Evolutionary conservation across 1,140 invertebrate species (phyloP).

Genomic region (Brachionus asplanchnoidis): DNA sequence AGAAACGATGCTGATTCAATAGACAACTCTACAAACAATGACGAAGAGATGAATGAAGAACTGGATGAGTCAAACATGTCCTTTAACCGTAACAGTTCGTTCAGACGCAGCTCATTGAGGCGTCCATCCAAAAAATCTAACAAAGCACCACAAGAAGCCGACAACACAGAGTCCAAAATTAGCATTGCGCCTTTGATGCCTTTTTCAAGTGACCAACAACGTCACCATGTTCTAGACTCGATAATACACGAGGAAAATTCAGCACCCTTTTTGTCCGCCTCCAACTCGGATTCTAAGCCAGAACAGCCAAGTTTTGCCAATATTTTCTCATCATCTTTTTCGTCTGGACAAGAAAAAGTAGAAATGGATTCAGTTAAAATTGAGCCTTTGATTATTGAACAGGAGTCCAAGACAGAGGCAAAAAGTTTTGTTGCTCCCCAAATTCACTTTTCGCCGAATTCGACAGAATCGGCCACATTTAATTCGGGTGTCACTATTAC

Average conservation of each 20-base stretch:
- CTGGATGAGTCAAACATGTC: background rate
- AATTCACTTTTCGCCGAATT: background rate
- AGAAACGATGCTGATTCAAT: constrained; percentile 13
- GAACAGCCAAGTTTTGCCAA: constrained; percentile 34
- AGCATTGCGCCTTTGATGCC: constrained; percentile 2
- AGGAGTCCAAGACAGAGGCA: background rate
- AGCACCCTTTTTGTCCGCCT: background rate
- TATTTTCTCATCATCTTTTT: constrained; percentile 8
- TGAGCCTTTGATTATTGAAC: background rate
- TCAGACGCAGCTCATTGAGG: background rate
- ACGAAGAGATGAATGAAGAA: constrained; percentile 8
- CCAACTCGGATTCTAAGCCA: background rate
- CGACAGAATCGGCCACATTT: background rate
- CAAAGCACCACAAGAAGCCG: background rate
- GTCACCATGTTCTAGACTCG: background rate
- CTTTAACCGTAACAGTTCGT: constrained; percentile 9
- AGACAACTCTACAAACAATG: background rate
- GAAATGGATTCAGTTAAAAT: background rate
- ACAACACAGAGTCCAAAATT: background rate
- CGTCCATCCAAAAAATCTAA: constrained; percentile 8
- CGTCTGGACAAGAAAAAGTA: background rate
- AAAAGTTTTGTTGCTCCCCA: background rate
- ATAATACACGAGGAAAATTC: constrained; percentile 17
- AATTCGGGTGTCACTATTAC: background rate
- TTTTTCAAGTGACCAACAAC: constrained; percentile 13